These are phyloP conservation scores for Mormyrops attenuatus DNA, from an alignment of 2,797 vertebrate species.

Conservation along the genomic window DNA sequence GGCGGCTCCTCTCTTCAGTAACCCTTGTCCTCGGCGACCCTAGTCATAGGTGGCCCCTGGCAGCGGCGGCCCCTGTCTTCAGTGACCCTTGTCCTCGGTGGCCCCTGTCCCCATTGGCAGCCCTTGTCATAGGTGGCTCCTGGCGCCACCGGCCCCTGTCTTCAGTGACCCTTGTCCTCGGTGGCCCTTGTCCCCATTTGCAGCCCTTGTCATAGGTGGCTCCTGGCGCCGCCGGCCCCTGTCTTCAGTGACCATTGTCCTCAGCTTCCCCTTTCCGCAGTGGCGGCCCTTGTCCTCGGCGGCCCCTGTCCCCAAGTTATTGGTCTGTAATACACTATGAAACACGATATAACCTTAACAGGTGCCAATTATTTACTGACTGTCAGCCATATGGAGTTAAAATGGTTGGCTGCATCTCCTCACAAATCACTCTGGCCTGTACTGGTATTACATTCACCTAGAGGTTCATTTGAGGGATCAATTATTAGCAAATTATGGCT, in stretches of 20 bases:
- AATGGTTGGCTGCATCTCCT: neutral
- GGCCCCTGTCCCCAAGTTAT: neutral
- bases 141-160: too few species aligned
- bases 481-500: constrained; percentile 1
- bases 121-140: neutral
- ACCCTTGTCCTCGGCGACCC: too few species aligned
- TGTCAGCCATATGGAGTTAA: constrained; percentile 8
- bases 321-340: neutral
- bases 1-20: too few species aligned
- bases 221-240: neutral
- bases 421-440: constrained; percentile 12
- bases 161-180: neutral
- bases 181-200: neutral
- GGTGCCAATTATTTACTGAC: neutral
- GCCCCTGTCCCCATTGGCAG: too few species aligned
- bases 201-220: neutral
- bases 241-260: neutral
- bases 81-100: neutral
- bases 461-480: constrained; percentile 12
- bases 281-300: too few species aligned
- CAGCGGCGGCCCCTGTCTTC: too few species aligned
- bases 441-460: neutral
- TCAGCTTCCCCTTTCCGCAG: neutral
- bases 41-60: neutral
- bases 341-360: neutral